Base-by-base conservation (phyloP, 2,888 invertebrate genomes). In the Temnothorax rugatulus region DNA sequence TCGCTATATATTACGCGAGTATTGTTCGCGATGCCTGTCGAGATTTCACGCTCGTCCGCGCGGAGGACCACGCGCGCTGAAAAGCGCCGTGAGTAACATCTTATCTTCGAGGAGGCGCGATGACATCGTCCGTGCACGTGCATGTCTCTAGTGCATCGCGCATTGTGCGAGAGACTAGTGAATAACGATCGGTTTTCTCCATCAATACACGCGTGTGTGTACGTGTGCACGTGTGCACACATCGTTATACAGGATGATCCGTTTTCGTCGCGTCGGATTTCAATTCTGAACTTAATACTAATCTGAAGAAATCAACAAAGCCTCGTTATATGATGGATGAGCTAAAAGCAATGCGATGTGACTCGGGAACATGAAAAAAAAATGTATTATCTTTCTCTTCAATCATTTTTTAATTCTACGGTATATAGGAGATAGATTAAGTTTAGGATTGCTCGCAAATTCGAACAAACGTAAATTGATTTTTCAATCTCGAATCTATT, bases 131-230 rank as follows among this genome's bases (percentile, higher is more conserved):
- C 86, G 89, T 89, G 89, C 87, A 90, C 88, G 86, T 89, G 91
- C 92, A 91, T 90, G 90, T 92, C 92, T 92, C 91, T 92, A 92
- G 91, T 90, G 88, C 87, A 83, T 82, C 82, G 73, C 82, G 86
- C 81, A 88, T 87, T 84, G 84, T 88, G 25, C 47, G 41, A 57
- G 54, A 52, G 44, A 41, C 18, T 18, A 18, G 63, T 74, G 84
- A 66, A 66, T 69, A 74, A 68, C 69, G 68, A 84, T 66, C 21
- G 29, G 18, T 68, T 68, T 68, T 68, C 66, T 68, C 47, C 25
- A 25, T 50, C 44, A 29, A 29, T 68, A 18, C 66, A 18, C 25
- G 34, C 21, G 18, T 54, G 25, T 18, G n/a, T 41, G 11, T 13
- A 21, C 7, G 66, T 4, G 41, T 3, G 5, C 8, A 9, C 5